Percentiles rank a stretch among this genome's conserved stretches.
phyloP scores from a whole-genome alignment of 2,797 vertebrate species.

The Acrocephalus scirpaceus region DNA sequence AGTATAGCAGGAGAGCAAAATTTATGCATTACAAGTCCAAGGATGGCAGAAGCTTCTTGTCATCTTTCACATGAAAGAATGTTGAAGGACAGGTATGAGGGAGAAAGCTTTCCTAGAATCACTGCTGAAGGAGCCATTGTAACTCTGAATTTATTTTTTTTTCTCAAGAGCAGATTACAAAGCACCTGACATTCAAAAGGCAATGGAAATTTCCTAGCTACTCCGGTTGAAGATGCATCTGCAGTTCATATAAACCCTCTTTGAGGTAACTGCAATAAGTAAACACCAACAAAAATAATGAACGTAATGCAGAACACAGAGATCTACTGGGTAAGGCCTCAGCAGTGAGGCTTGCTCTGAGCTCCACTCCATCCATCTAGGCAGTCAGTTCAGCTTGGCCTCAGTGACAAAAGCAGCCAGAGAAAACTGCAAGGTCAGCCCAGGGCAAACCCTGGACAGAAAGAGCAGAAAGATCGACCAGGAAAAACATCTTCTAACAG shows the following conservation, averaged over 20 bases:
- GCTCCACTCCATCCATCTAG: not conserved
- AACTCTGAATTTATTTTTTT: not conserved
- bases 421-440: not conserved
- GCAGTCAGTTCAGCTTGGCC: not conserved
- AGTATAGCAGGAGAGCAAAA: not conserved
- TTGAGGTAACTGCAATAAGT: not conserved
- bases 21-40: not conserved
- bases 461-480: not conserved
- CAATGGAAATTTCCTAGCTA: not conserved
- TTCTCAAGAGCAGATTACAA: not conserved
- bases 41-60: not conserved
- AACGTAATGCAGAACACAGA: not conserved
- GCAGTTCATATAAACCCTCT: not conserved
- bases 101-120: not conserved
- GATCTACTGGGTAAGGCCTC: not conserved
- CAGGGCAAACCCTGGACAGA: not conserved
- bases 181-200: not conserved
- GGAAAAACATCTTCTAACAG: not conserved
- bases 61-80: not conserved
- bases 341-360: not conserved
- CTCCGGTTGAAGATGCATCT: not conserved
- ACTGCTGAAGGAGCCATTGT: not conserved
- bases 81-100: fast-evolving
- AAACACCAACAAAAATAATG: not conserved
- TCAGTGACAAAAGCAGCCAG: not conserved